Base-by-base conservation (phyloP, 2,113 vertebrate species). In the Craseonycteris thonglongyai region DNA sequence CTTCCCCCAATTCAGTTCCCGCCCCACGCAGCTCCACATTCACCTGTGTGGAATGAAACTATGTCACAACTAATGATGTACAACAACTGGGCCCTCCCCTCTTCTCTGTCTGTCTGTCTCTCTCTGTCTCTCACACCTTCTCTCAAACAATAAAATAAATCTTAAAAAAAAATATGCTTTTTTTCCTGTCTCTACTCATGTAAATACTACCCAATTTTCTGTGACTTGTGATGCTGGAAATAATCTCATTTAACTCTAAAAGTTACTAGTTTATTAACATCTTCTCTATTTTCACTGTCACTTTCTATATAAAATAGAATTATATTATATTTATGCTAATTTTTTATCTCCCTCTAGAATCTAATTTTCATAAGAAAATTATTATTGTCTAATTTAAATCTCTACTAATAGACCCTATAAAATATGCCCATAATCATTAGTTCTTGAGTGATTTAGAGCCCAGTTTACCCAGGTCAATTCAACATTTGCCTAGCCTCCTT, bases 341-440 rank as follows among this genome's bases (percentile, higher is more conserved):
- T 40, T 86, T 14, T 63, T 74, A 42, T 59, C 47, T 84, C 26
- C 19, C n/a, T 66, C 72, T 74, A 51, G 40, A 79, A 65, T 58
- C 61, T 83, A 42, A 61, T 82, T 95, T 95, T 59, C 83, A 87
- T 78, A 82, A 66, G 49, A 80, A 85, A 96, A 84, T 83, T 1
- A 56, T 65, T 88, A 30, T n/a, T 84, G 6, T 89, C 66, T 89
- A 56, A 66, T 74, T 66, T 89, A 92, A 78, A 33, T 66, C 66
- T 86, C 47, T 21, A 72, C 49, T 79, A 59, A 79, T n/a, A 91
- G 49, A 49, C 40, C n/a, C 13, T 59, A 49, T 59, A 86, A 71
- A 63, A 5, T 94, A 69, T 81, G 6, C 35, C 35, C 10, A n/a
- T 86, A 75, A 69, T 47, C 16, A 84, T 54, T 80, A 74, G 7